Percentiles rank a stretch among this genome's conserved stretches.
Evolutionary conservation across 1,140 invertebrate species (phyloP).

Genomic region (Latrodectus geometricus): DNA sequence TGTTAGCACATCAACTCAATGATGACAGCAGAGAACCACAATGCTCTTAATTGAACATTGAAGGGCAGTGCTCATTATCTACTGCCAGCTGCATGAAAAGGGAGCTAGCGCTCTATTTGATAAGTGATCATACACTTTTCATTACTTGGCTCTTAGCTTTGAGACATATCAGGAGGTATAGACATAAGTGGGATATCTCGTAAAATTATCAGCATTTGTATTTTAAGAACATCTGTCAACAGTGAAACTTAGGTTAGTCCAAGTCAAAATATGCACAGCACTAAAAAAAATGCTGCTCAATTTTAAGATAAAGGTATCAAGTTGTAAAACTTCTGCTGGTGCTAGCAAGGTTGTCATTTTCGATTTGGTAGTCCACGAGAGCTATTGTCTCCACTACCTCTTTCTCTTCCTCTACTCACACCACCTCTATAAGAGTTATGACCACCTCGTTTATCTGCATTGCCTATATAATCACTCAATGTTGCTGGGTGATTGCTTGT

Average conservation of each 20-base stretch:
- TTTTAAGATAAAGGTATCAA: slow-evolving; percentile 57
- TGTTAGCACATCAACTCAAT: slow-evolving; percentile 13
- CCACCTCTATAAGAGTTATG: slow-evolving; percentile 57
- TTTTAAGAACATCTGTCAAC: slow-evolving; percentile 59
- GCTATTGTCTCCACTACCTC: slow-evolving; percentile 40
- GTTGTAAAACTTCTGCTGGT: slow-evolving; percentile 55
- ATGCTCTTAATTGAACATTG: slow-evolving; percentile 1
- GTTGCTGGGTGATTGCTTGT: slow-evolving; percentile 63
- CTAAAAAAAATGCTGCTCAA: slow-evolving; percentile 38
- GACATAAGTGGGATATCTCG: slow-evolving; percentile 58
- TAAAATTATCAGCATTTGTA: slow-evolving; percentile 56
- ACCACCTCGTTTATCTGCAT: slow-evolving; percentile 52
- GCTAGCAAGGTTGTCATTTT: slow-evolving; percentile 50
- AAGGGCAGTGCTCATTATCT: slow-evolving; percentile 35
- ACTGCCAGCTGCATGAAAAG: slow-evolving; percentile 49
- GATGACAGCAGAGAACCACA: neutral
- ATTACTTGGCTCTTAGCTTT: slow-evolving; percentile 47
- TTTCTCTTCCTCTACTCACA: slow-evolving; percentile 36
- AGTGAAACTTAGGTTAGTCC: slow-evolving; percentile 60
- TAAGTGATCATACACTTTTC: slow-evolving; percentile 62
- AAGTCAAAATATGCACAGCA: slow-evolving; percentile 55
- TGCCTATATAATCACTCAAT: slow-evolving; percentile 61
- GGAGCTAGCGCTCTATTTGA: slow-evolving; percentile 50
- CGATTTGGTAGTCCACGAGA: slow-evolving; percentile 55
- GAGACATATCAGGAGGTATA: slow-evolving; percentile 58